Evolutionary conservation across 2,888 invertebrate species (phyloP), one percentile per base, ranked within the genome.

Genomic region (Sthenelais limicola): DNA sequence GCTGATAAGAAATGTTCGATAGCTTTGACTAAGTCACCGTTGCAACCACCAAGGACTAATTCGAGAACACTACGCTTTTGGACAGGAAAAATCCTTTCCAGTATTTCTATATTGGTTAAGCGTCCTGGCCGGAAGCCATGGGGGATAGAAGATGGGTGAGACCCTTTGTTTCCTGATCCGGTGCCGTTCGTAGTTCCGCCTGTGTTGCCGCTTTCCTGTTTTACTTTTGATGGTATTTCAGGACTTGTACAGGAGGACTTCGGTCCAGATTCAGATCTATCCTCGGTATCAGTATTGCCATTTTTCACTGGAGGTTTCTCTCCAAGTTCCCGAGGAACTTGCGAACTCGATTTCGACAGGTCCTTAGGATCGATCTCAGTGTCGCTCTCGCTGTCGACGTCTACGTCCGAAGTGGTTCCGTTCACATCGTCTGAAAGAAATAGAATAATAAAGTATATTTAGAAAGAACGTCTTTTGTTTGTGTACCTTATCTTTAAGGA

Each of bases 51-150:
- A 54, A 97, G 89, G n/a, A 97, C 95, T 79, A 97, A 89, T 85
- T 97, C 96, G 68, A 98, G 89, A 0, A 97, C 95, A 0, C 94
- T 92, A 85, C 95, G 95, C 82, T 95, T 93, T 81, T 94, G 94
- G 49, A 86, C 81, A 0, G 97, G 97, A 85, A 97, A 98, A 43
- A 98, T 89, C 79, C 94, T 92, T 15, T 93, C 91, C 51, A 98
- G 89, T 90, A 97, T 94, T 81, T 97, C 96, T 56, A 90, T 77
- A 12, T 89, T 87, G 7, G 82, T 93, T 89, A 71, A 93, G 18
- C 87, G 67, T 49, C 85, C 87, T 0, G 88, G 87, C 9, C 86
- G 76, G 78, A 79, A 87, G 35, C 82, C 84, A 12, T 85, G 80
- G 12, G 86, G 84, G 49, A 74, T 66, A 5, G 72, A 73, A 9